Conservation (phyloP, 2,113 vertebrate genomes). For the Podocnemis expansa region DNA sequence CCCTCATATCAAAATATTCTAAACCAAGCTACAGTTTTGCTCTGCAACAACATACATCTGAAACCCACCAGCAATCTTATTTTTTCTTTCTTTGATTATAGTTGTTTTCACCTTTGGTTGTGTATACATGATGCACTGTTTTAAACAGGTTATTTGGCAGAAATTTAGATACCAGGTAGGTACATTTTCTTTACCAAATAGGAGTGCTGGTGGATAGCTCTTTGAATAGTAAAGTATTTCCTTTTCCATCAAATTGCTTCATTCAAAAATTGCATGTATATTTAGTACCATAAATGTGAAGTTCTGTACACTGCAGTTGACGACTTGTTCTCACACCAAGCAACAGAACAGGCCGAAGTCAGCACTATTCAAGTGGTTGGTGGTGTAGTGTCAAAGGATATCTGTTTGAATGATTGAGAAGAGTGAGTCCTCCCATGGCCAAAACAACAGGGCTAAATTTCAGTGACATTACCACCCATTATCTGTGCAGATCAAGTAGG, state of each 20-base stretch:
- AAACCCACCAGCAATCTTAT: neutral
- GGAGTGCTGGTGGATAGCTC: neutral
- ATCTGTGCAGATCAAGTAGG: neutral
- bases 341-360: neutral
- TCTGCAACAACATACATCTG: neutral
- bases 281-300: neutral
- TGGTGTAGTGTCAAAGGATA: neutral
- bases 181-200: neutral
- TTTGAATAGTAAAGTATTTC: neutral
- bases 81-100: neutral
- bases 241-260: neutral
- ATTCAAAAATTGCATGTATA: fast-evolving
- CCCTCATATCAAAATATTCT: fast-evolving
- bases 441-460: neutral
- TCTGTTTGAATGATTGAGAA: fast-evolving
- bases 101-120: neutral
- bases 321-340: neutral
- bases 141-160: neutral
- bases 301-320: neutral
- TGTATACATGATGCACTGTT: neutral
- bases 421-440: neutral
- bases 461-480: neutral
- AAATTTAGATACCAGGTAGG: neutral
- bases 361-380: fast-evolving
- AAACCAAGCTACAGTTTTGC: neutral